Evolutionary conservation across 2,797 vertebrate genomes (phyloP), one percentile per base, ranked within the genome.

Genomic region (Ctenosaura bakeri): DNA sequence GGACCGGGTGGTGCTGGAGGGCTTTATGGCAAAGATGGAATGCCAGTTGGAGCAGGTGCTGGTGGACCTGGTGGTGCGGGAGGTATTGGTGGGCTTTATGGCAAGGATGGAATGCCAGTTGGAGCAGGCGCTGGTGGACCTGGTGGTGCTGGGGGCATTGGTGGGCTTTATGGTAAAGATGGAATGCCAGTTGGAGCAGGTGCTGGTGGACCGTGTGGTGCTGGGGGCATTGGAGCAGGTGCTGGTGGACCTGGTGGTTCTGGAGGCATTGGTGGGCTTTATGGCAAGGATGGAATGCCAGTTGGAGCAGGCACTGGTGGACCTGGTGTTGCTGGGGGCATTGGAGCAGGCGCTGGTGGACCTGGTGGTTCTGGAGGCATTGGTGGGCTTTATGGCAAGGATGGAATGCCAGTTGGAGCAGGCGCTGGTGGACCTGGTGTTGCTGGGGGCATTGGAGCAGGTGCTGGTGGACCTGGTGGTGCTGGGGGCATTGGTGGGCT

Each of bases 351-450:
- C 42, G 42, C 42, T 46, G 42, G 42, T 46, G 42, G 42, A 46
- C 42, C 42, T 3, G 42, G 42, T 46, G 42, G 42, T 46, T 2
- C 42, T 46, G 42, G 42, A 42, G 42, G 42, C 42, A 46, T 42
- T 42, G 42, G 42, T 3, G 42, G 42, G 2, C 42, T 46, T 46
- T 46, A 46, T 46, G 42, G 42, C 2, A 46, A 46, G 42, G 42
- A 42, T 46, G 42, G 1, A 18, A n/a, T 46, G 35, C 18, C 6
- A 13, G 2, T 2, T 2, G 69, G 81, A 38, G 42, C 83, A 18
- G 54, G 26, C 1, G 0, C 0, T 2, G 69, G 20, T 0, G 0
- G 18, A 29, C 1, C 12, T 42, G 85, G 9, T 46, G 42, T 42
- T 42, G 42, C 42, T 42, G 0, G 7, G 18, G 3, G 16, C 4